Evolutionary conservation across 2,113 vertebrate genomes (phyloP).

Genomic region (Odocoileus hemionus): DNA sequence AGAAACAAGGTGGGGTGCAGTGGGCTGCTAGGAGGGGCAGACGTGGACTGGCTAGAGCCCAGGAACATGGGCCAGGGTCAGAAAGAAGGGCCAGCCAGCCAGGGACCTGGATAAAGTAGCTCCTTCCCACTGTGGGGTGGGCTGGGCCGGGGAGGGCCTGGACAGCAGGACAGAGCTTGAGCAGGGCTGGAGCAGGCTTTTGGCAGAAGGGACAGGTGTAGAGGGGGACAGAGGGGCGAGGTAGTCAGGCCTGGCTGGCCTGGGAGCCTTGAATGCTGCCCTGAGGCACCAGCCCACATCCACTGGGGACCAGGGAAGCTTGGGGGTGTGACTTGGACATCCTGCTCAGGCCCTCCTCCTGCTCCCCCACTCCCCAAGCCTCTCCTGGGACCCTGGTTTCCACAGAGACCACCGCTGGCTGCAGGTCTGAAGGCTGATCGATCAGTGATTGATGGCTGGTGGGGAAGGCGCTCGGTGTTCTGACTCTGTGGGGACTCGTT

Average conservation of each 20-base stretch:
- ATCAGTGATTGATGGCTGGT: neutral
- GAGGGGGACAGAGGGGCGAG: accelerated
- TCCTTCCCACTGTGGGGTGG: accelerated
- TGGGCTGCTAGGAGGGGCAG: neutral
- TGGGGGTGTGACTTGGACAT: neutral
- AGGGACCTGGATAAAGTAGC: accelerated
- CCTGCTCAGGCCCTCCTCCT: neutral
- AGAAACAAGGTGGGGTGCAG: accelerated
- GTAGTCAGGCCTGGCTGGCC: neutral
- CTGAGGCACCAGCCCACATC: accelerated
- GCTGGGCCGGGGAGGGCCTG: neutral
- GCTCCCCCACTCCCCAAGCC: accelerated
- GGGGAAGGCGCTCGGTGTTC: neutral
- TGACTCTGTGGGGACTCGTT: neutral
- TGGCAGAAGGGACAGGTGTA: neutral
- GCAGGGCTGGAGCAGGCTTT: neutral
- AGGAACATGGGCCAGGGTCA: neutral
- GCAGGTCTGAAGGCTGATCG: neutral
- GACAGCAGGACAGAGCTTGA: accelerated
- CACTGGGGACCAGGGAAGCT: accelerated
- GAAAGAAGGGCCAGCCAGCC: neutral
- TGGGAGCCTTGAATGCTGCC: neutral
- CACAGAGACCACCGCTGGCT: neutral
- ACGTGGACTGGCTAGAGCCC: accelerated
- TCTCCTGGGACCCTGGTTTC: neutral